A percentile compares a stretch with the other conserved stretches of the same genome.
These are phyloP conservation scores for Accipiter cooperii DNA, from an alignment of 2,113 vertebrate genomes.

Conservation along the genomic window DNA sequence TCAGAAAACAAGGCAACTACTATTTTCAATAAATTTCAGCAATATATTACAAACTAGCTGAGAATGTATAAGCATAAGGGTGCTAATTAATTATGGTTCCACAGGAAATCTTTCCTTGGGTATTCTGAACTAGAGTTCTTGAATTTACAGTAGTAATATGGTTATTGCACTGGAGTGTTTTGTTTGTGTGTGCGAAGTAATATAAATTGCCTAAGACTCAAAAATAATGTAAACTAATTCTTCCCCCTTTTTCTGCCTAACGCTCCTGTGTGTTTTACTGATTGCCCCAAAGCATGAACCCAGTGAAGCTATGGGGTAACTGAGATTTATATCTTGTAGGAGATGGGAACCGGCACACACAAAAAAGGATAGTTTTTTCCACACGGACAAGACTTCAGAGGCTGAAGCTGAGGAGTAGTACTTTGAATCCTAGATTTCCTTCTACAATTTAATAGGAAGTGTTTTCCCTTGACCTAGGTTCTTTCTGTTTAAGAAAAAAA, in stretches of 20 bases:
- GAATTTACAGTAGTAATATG: background rate
- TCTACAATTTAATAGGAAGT: background rate
- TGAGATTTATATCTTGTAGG: background rate
- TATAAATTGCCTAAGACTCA: background rate
- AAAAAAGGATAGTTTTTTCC: rapidly evolving
- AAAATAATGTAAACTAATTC: background rate
- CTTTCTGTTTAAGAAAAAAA: background rate
- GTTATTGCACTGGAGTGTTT: background rate
- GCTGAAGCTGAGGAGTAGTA: background rate
- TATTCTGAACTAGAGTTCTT: background rate
- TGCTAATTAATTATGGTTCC: background rate
- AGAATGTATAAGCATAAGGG: background rate
- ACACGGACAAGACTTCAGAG: background rate
- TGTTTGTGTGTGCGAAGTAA: background rate
- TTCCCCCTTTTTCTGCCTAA: background rate
- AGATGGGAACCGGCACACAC: background rate
- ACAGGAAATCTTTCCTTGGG: background rate
- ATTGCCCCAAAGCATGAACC: background rate
- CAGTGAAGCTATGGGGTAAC: background rate
- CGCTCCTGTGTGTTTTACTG: background rate
- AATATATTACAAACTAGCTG: background rate
- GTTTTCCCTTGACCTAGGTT: background rate
- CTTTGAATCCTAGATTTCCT: background rate
- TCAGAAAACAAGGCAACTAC: background rate
- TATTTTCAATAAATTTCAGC: background rate